These are phyloP conservation scores for Hypercompe scribonia DNA, from an alignment of 2,888 invertebrate genomes.

Conservation along the genomic window DNA sequence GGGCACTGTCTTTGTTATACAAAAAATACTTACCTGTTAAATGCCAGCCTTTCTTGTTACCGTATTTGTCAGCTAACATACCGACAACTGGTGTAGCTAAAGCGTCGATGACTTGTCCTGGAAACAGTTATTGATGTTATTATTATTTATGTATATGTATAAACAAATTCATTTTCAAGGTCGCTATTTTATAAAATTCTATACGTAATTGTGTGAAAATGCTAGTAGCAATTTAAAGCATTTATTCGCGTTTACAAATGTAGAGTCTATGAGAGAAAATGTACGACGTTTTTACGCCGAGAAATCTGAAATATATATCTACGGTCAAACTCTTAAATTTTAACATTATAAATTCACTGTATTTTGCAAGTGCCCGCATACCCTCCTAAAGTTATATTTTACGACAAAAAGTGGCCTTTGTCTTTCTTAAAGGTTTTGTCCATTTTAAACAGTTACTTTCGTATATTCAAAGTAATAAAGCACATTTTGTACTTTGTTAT, in stretches of 20 bases:
- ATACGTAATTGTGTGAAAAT: not conserved
- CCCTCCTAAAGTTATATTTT: not conserved
- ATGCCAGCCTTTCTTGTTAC: constrained; percentile 94
- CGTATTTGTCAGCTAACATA: constrained; percentile 92
- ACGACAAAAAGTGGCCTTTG: not conserved
- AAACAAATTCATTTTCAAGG: not conserved
- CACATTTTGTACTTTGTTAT: too few species aligned
- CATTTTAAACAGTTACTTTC: too few species aligned
- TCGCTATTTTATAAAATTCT: not conserved
- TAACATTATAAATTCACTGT: too few species aligned
- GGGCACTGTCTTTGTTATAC: too few species aligned
- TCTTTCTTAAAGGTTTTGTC: not conserved
- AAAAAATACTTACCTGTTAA: constrained; percentile 89
- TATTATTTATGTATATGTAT: not conserved
- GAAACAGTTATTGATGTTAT: constrained; percentile 37
- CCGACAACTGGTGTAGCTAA: constrained; percentile 95
- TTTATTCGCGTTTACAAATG: not conserved
- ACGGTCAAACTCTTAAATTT: not conserved
- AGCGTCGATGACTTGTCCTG: constrained; percentile 94
- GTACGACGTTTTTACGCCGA: not conserved
- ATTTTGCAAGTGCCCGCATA: too few species aligned
- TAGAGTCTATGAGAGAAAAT: not conserved
- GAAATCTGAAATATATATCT: not conserved
- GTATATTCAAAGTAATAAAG: too few species aligned
- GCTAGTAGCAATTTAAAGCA: not conserved